Evolutionary conservation across 2,888 invertebrate species (phyloP).

Genomic region (Eilema depressum): DNA sequence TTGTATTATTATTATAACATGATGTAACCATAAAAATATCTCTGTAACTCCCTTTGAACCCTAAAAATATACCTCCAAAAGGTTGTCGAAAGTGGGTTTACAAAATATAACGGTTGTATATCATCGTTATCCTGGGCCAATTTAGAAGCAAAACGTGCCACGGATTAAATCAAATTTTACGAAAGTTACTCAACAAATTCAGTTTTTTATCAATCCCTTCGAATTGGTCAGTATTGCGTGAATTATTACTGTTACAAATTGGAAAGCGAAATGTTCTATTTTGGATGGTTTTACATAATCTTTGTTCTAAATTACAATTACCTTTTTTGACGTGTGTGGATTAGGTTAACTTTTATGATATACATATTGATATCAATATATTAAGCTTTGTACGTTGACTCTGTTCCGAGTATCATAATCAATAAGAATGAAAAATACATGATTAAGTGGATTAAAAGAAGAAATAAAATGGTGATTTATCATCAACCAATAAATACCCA

Average conservation of each 20-base stretch:
- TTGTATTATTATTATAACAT: too few species aligned
- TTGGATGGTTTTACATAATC: slow-evolving; percentile 34
- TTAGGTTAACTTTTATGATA: not conserved
- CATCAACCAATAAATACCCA: too few species aligned
- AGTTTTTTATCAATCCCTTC: slow-evolving; percentile 52
- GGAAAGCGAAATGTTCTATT: slow-evolving; percentile 36
- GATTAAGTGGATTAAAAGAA: too few species aligned
- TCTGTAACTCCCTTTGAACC: slow-evolving; percentile 14
- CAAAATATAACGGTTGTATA: slow-evolving; percentile 56
- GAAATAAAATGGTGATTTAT: too few species aligned
- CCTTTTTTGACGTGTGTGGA: not conserved
- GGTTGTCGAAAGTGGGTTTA: slow-evolving; percentile 49
- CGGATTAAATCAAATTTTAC: slow-evolving; percentile 56
- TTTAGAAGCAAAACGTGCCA: slow-evolving; percentile 57
- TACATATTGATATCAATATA: not conserved
- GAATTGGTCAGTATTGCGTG: slow-evolving; percentile 47
- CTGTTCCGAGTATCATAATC: too few species aligned
- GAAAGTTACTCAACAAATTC: slow-evolving; percentile 54
- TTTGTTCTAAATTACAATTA: slow-evolving; percentile 21
- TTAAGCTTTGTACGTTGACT: too few species aligned
- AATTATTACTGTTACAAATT: slow-evolving; percentile 50
- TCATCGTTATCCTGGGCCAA: slow-evolving; percentile 65
- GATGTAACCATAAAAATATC: not conserved
- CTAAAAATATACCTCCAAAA: slow-evolving; percentile 32
- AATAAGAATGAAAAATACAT: too few species aligned